A percentile compares a stretch with the other conserved stretches of the same genome.
These are phyloP conservation scores for Fratercula arctica DNA, from an alignment of 2,797 vertebrate species.

Conservation along the genomic window DNA sequence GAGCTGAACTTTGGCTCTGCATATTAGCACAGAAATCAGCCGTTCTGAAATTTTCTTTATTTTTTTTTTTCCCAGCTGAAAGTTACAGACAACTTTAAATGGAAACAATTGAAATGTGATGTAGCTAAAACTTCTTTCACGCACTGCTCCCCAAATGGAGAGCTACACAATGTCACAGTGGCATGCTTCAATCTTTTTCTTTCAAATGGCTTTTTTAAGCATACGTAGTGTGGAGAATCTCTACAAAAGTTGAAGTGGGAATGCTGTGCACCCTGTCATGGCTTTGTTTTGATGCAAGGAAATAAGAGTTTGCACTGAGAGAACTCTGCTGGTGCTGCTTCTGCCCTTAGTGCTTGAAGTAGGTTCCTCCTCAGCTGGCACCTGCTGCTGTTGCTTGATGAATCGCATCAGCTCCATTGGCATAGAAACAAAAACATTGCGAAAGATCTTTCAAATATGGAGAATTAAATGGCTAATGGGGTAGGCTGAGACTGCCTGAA, in stretches of 20 bases:
- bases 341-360: not conserved
- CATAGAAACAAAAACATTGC: not conserved
- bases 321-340: not conserved
- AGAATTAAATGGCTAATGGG: not conserved
- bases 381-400: not conserved
- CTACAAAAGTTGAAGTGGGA: not conserved
- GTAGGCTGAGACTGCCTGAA: not conserved
- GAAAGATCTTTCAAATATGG: not conserved
- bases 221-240: not conserved
- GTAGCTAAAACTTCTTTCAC: not conserved
- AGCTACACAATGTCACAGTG: not conserved
- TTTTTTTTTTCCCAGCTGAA: not conserved
- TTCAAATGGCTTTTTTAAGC: not conserved
- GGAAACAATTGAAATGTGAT: not conserved
- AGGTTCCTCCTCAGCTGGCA: not conserved
- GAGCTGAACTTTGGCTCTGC: not conserved
- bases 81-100: not conserved
- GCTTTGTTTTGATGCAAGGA: not conserved
- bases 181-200: not conserved
- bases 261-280: not conserved
- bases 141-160: not conserved
- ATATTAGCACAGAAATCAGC: not conserved
- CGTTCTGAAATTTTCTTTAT: fast-evolving
- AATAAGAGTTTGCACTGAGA: not conserved
- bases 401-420: not conserved